phyloP scores from a whole-genome alignment of 53 echinoderm and acorn worm species.

The Pentamera pediparva region DNA sequence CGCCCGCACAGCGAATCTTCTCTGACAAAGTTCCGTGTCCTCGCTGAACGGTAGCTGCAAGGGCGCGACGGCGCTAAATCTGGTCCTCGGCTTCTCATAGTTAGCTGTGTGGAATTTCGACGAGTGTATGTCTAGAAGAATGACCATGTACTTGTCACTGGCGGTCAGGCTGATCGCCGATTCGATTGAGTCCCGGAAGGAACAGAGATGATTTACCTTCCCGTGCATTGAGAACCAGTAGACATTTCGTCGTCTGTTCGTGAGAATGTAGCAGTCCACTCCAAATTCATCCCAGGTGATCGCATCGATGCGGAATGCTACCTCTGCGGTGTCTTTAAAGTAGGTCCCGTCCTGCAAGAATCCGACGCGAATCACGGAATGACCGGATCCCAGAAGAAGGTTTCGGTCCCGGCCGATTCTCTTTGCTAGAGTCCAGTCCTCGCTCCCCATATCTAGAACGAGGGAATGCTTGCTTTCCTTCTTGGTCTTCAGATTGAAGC shows the following conservation, averaged over 20 bases:
- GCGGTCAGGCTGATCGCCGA: neutral
- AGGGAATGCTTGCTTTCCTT: neutral
- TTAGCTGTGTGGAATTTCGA: too few relatives aligned
- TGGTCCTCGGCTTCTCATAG: too few relatives aligned
- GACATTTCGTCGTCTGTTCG: neutral
- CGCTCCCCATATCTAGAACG: neutral
- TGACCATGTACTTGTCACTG: neutral
- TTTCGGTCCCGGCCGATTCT: neutral
- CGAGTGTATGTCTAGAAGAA: neutral
- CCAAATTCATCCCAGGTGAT: constrained; percentile 1
- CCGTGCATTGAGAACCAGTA: neutral
- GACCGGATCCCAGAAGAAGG: neutral
- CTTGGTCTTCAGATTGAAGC: neutral
- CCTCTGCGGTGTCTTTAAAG: neutral
- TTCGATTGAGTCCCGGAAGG: neutral
- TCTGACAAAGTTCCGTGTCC: too few relatives aligned
- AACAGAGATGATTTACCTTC: neutral
- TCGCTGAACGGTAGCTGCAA: too few relatives aligned
- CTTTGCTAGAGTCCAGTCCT: neutral
- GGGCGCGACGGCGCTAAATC: too few relatives aligned
- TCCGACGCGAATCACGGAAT: neutral
- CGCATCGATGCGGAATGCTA: neutral
- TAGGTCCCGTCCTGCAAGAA: neutral
- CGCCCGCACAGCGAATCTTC: too few relatives aligned
- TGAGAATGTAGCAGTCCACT: neutral